Evolutionary conservation across 2,797 vertebrate species (phyloP), one percentile per base, ranked within the genome.

Genomic region (Bufotes viridis): DNA sequence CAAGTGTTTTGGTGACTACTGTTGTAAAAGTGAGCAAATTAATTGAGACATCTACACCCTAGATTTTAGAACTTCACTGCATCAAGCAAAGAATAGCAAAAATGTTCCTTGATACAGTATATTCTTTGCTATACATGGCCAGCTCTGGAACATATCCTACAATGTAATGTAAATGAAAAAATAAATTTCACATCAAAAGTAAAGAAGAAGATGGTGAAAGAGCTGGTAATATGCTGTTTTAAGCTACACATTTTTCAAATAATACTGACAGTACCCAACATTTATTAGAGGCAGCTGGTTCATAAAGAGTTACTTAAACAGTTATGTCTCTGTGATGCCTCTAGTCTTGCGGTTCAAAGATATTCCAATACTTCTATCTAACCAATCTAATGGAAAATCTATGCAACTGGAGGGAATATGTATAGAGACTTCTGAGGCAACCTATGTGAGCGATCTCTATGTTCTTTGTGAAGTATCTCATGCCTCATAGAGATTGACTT

Each of bases 21-120:
- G 74, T 88, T 78, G 74, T 82, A 61, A 78, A 88, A 88, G 51
- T 78, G 87, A 84, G 74, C 74, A 88, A 88, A 88, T 88, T 55
- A 78, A 65, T 87, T 87, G 60, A 49, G 81, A 87, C 86, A 82
- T 75, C n/a, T 87, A 82, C 80, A 87, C 42, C 83, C n/a, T 78
- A 20, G 58, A 74, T 82, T 82, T 78, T 76, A 67, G 60, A 60
- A 67, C 75, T 78, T 49, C 42, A n/a, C 60, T 67, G 72, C 49
- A 34, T 20, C 17, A 8, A 57, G 60, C 15, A 83, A 65, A 67
- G 15, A 63, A 79, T 76, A n/a, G 49, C 1, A 67, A 49, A 78
- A 63, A 63, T 61, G 29, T 60, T 85, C 57, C 17, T 53, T 85
- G 10, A 17, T 76, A 53, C 70, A 60, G 29, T 85, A 26, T 55